Base-by-base conservation (phyloP, 2,888 invertebrate species). In the Cheilosia impressa region DNA sequence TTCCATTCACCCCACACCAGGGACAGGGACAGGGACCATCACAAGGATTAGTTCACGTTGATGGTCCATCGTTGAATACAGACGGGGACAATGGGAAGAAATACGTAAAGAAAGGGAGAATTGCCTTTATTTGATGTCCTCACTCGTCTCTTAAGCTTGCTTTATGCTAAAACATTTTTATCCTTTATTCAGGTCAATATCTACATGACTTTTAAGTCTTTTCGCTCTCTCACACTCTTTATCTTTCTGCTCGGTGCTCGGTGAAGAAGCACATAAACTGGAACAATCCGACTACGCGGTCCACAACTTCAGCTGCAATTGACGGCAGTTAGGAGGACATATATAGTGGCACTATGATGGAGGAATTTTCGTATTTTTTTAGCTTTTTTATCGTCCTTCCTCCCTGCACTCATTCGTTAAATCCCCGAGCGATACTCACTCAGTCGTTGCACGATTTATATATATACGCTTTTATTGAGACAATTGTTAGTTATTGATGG, bases 401-500 rank as follows among this genome's bases (percentile, higher is more conserved):
- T 65, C 41, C n/a, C 62, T 9, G 9, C 55, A 34, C 31, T 73
- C 78, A 68, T 73, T 72, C 55, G 78, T 62, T 73, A 83, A 72
- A 57, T 78, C 83, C 72, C 72, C 27, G n/a, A 63, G 62, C 57
- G 53, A 68, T 63, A 73, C 22, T 83, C 72, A 73, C 17, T 83
- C 72, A 53, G 41, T 55, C 66, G 60, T 47, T 38, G 58, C 24
- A 19, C 43, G 57, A 17, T 17, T 9, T n/a, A 17, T 27, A 27
- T 41, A 63, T 45, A 66, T 76, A 68, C 38, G 52, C 52, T 84
- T 84, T 80, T 80, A 84, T 80, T 76, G 65, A 66, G 75, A 76
- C 84, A 84, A 84, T 84, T 75, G 84, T 84, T 80, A 84, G 84
- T 80, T 84, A 80, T 75, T 84, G 84, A 84, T 84, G 75, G 66